These are phyloP conservation scores for Neotoxoptera formosana DNA, from an alignment of 1,140 invertebrate genomes.

Conservation along the genomic window DNA sequence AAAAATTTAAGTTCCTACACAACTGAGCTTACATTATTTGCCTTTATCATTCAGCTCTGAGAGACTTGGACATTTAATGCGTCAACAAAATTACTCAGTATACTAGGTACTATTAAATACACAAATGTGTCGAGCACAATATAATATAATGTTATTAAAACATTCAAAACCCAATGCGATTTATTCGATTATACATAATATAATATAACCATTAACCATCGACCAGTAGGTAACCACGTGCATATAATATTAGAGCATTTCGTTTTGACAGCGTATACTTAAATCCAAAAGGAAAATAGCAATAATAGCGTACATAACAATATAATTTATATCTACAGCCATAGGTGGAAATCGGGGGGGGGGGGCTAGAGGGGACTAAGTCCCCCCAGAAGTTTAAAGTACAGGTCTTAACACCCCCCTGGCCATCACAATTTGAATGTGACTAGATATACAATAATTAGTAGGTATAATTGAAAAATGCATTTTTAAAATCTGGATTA, in stretches of 20 bases:
- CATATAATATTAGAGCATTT: neutral
- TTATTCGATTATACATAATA: neutral
- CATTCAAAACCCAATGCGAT: neutral
- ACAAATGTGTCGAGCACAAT: neutral
- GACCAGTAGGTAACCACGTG: neutral
- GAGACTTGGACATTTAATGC: neutral
- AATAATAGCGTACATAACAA: neutral
- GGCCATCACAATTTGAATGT: too few species aligned
- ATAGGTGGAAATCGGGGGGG: too few species aligned
- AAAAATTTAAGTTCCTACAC: neutral
- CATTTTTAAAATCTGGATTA: too few species aligned
- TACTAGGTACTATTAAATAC: neutral
- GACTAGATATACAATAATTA: too few species aligned
- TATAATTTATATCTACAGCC: neutral
- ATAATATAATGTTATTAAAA: neutral
- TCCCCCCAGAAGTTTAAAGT: too few species aligned
- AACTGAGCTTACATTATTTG: neutral
- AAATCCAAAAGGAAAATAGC: neutral
- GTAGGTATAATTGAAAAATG: too few species aligned
- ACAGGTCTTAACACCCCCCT: too few species aligned
- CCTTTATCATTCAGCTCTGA: neutral
- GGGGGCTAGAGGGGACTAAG: too few species aligned
- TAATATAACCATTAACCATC: neutral
- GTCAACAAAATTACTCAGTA: neutral
- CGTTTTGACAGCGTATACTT: neutral